Percentiles rank a stretch among this genome's conserved stretches.
These are phyloP conservation scores for Zaprionus gabonicus DNA, from an alignment of 1,140 invertebrate species.

Conservation along the genomic window DNA sequence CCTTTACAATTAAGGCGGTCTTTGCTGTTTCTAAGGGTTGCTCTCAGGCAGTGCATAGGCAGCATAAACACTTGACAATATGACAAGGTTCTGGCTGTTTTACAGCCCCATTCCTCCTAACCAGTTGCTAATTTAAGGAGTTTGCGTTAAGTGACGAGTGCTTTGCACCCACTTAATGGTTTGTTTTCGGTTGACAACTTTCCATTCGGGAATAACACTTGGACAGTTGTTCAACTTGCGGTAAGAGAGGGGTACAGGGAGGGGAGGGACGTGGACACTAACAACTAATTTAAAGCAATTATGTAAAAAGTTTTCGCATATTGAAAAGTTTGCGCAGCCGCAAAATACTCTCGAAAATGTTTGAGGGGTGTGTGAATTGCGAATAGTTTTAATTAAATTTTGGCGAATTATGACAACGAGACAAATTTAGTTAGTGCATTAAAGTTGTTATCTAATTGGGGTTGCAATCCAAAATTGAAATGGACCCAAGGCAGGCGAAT, in stretches of 20 bases:
- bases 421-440: conserved; percentile 66
- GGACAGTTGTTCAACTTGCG: conserved; percentile 69
- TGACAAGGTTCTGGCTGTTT: conserved; percentile 41
- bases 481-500: conserved; percentile 28
- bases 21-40: neutral
- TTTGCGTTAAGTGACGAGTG: conserved; percentile 47
- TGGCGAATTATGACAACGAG: conserved; percentile 59
- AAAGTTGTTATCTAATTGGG: conserved; percentile 51
- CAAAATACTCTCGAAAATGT: conserved; percentile 49
- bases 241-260: conserved; percentile 21
- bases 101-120: neutral
- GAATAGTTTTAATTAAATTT: conserved; percentile 83
- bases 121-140: conserved; percentile 65
- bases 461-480: neutral
- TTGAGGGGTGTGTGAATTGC: conserved; percentile 52
- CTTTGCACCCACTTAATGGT: conserved; percentile 80
- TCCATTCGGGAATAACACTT: conserved; percentile 63
- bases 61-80: conserved; percentile 76
- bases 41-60: neutral
- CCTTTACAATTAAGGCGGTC: neutral
- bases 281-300: conserved; percentile 83
- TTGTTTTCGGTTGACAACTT: conserved; percentile 82
- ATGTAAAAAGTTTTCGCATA: conserved; percentile 73
- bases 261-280: conserved; percentile 43
- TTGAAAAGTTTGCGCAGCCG: conserved; percentile 58